Conservation (phyloP, 1,140 invertebrate genomes). For the Zaprionus vittiger region DNA sequence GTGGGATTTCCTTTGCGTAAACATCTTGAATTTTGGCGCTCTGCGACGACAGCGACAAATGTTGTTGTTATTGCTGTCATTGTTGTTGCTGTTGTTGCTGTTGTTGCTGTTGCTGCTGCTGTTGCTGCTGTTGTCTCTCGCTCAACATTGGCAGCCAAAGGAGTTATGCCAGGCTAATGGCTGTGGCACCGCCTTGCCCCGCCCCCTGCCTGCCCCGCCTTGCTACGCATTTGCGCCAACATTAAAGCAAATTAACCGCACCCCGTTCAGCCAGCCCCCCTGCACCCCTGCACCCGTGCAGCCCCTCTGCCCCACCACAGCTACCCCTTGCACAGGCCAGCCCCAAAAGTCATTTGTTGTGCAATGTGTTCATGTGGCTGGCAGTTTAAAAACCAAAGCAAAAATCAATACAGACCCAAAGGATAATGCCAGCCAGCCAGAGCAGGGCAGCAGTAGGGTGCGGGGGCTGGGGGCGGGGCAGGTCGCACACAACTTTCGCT, state of each 20-base stretch:
- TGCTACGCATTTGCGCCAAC: constrained; percentile 55
- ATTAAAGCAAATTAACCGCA: constrained; percentile 84
- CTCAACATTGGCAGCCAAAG: constrained; percentile 43
- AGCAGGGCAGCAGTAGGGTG: background rate
- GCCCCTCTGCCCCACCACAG: no score
- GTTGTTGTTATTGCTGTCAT: constrained; percentile 35
- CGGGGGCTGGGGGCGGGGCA: background rate
- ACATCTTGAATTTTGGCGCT: constrained; percentile 84
- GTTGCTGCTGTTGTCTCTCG: constrained; percentile 35
- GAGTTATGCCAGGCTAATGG: constrained; percentile 75
- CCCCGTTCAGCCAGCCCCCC: constrained; percentile 37
- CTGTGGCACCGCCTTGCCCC: constrained; percentile 18
- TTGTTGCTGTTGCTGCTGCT: constrained; percentile 27
- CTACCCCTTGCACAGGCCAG: constrained; percentile 3
- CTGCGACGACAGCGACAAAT: constrained; percentile 55
- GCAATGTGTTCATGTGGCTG: constrained; percentile 81
- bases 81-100: constrained; percentile 25
- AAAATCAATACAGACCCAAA: constrained; percentile 74
- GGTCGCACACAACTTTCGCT: constrained; percentile 51
- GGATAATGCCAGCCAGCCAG: constrained; percentile 36
- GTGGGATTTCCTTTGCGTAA: constrained; percentile 84
- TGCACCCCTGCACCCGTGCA: no score
- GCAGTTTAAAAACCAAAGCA: constrained; percentile 82
- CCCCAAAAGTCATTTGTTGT: constrained; percentile 80
- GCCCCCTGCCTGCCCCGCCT: constrained; percentile 3